Conservation (phyloP, 35 echinoderm and acorn worm genomes). For the Strongylocentrotus purpuratus region DNA sequence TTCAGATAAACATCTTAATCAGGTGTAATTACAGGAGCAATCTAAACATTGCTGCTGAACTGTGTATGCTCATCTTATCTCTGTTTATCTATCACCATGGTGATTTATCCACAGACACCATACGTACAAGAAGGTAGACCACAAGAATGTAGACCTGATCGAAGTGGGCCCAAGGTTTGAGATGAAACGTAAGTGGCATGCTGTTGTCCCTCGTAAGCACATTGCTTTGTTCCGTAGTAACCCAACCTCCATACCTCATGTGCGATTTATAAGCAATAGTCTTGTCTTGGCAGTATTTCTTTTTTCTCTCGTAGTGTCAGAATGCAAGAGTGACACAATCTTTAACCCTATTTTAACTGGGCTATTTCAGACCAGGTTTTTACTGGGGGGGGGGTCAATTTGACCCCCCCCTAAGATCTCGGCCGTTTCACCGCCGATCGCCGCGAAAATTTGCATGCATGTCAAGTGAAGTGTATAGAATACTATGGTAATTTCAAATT, state of each 20-base stretch:
- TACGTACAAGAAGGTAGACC: conserved; percentile 90
- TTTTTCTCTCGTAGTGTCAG: too few species aligned
- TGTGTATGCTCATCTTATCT: not conserved
- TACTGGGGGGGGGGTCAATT: too few species aligned
- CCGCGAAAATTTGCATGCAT: too few species aligned
- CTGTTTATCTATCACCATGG: not conserved
- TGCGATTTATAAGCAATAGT: not conserved
- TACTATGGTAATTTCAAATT: too few species aligned
- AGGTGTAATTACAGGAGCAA: not conserved
- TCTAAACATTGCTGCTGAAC: not conserved
- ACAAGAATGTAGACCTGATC: conserved; percentile 83
- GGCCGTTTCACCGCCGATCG: too few species aligned
- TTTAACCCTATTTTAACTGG: too few species aligned
- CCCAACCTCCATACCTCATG: not conserved
- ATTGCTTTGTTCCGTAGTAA: not conserved
- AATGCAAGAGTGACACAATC: too few species aligned
- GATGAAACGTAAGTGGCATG: conserved; percentile 91
- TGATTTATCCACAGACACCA: conserved; percentile 80
- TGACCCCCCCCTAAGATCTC: too few species aligned
- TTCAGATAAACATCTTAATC: not conserved
- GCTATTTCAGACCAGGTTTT: too few species aligned
- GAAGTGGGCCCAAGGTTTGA: conserved; percentile 97
- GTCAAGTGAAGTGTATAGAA: too few species aligned
- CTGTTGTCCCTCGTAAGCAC: not conserved
- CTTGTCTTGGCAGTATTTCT: too few species aligned